Evolutionary conservation across 1,140 invertebrate genomes (phyloP), one percentile per base, ranked within the genome.

Genomic region (Helicoverpa zea): DNA sequence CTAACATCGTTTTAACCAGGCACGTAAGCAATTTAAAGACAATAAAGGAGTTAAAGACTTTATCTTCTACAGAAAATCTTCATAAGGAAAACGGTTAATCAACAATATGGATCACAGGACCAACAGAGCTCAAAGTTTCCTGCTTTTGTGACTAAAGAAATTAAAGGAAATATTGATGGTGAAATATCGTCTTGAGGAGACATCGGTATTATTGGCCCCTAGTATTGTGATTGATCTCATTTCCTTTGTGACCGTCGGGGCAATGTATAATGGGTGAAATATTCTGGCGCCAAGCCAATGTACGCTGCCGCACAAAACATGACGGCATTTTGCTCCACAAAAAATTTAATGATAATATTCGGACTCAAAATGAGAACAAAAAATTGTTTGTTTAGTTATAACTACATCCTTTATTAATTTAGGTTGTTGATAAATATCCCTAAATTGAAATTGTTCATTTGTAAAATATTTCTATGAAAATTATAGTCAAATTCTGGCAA

Each of bases 221-320:
- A 80, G 80, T 84, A 83, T 83, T 81, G 83, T 90, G 88, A 91
- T 91, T 89, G 91, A 91, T 91, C 91, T 90, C 86, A 88, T 88
- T 89, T 87, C 86, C 89, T 88, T 90, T 89, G 87, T 89, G 85
- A 88, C 84, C 84, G 83, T 82, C 83, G 72, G 87, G 84, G 83
- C 87, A 87, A 87, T 82, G 86, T 87, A 87, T 89, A 91, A 89
- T 90, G 86, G 85, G 79, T 87, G 83, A 88, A 88, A 92, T 89
- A 90, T 86, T 89, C 84, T 92, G 91, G 90, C 88, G 54, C 64
- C 52, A 72, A 79, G 89, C 91, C 91, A 92, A 86, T 76, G 52
- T 82, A 54, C 58, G 82, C 84, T 83, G 78, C 83, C 86, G 85
- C 86, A 88, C 80, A 84, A 81, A 84, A 87, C 58, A 86, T 83